Evolutionary conservation across 2,113 vertebrate genomes (phyloP).

Genomic region (Mormyrus lacerda): DNA sequence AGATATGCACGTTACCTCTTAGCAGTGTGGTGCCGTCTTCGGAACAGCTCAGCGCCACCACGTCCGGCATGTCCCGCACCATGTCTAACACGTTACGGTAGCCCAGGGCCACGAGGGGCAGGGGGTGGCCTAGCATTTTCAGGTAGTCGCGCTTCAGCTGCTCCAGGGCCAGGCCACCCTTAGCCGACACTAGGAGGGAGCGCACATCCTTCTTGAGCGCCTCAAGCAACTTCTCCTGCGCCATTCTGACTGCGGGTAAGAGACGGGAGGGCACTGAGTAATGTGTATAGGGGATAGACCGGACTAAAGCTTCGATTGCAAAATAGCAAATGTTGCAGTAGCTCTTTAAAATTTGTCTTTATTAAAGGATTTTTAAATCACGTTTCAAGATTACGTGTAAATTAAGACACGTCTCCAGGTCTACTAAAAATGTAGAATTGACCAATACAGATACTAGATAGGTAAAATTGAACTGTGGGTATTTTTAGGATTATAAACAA

Average conservation of each 20-base stretch:
- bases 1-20: constrained; percentile 57
- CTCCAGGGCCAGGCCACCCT: constrained; percentile 62
- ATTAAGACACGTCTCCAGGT: neutral
- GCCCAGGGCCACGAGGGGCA: constrained; percentile 70
- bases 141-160: constrained; percentile 71
- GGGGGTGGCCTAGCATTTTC: constrained; percentile 63
- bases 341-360: neutral
- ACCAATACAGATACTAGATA: neutral
- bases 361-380: neutral
- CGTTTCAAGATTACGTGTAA: neutral
- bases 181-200: constrained; percentile 72
- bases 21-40: constrained; percentile 53
- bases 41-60: constrained; percentile 54
- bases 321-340: neutral
- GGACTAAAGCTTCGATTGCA: neutral
- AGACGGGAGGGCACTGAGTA: neutral
- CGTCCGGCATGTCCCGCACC: constrained; percentile 75
- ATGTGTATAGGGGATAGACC: neutral
- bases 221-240: constrained; percentile 55
- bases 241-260: constrained; percentile 39
- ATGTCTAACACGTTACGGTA: constrained; percentile 73
- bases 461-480: neutral
- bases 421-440: neutral
- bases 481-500: neutral
- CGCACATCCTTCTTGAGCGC: constrained; percentile 76